Conservation (phyloP, 2,797 vertebrate genomes). For the Danionella dracula region DNA sequence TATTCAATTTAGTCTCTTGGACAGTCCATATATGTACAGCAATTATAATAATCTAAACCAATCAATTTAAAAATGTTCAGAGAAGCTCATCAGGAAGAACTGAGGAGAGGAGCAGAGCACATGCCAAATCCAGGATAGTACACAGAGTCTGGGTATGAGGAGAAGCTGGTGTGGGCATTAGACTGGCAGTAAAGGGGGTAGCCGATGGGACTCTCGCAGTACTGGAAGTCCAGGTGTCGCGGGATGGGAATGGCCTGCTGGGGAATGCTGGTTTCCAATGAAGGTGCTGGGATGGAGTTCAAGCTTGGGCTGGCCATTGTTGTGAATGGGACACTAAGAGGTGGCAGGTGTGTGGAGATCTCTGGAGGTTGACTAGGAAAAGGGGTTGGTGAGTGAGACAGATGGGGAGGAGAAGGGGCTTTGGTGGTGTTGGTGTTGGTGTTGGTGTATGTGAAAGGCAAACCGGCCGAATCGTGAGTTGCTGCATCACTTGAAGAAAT, state of each 20-base stretch:
- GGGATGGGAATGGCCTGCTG: slow-evolving; percentile 82
- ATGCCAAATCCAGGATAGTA: slow-evolving; percentile 70
- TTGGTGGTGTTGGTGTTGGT: slow-evolving; percentile 57
- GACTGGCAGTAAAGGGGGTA: slow-evolving; percentile 68
- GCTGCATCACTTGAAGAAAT: slow-evolving; percentile 65
- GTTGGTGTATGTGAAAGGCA: slow-evolving; percentile 54
- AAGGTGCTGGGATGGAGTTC: slow-evolving; percentile 55
- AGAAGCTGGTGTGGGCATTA: slow-evolving; percentile 12
- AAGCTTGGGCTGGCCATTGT: slow-evolving; percentile 16
- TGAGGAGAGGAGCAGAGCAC: slow-evolving; percentile 80
- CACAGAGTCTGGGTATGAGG: slow-evolving; percentile 66
- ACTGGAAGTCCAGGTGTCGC: slow-evolving; percentile 81
- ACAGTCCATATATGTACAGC: slow-evolving; percentile 5
- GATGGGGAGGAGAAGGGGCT: slow-evolving; percentile 63
- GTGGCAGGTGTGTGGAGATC: slow-evolving; percentile 28
- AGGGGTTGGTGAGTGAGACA: slow-evolving; percentile 46
- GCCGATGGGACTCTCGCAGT: slow-evolving; percentile 79
- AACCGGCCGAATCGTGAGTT: slow-evolving; percentile 50
- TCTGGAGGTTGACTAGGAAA: slow-evolving; percentile 33
- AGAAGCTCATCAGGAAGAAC: slow-evolving; percentile 69
- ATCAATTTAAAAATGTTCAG: background rate
- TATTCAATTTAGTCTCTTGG: background rate
- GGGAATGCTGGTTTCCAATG: slow-evolving; percentile 72
- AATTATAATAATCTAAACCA: background rate
- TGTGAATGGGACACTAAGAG: slow-evolving; percentile 22